phyloP scores from a whole-genome alignment of 92 coral and sea anemone species.

The Palythoa caribaeorum region DNA sequence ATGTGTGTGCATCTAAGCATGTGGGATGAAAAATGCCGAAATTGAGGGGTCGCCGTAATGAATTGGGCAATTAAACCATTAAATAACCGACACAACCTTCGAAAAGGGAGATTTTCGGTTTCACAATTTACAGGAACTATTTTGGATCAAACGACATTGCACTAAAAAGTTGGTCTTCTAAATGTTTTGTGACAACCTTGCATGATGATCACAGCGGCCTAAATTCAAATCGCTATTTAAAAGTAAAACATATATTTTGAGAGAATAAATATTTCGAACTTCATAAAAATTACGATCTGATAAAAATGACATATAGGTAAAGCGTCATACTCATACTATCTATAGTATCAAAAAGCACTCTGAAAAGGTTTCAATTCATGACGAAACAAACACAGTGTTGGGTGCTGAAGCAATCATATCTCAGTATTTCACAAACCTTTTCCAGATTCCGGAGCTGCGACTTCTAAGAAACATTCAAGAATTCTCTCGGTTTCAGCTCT shows the following conservation, averaged over 20 bases:
- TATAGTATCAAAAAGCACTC: not conserved
- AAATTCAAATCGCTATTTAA: not conserved
- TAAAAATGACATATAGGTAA: not conserved
- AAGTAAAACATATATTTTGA: not conserved
- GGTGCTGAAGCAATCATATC: conserved; percentile 13
- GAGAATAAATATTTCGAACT: not conserved
- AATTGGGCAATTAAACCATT: not conserved
- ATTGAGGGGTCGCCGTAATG: too few relatives aligned
- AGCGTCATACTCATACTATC: not conserved
- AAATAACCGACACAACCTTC: not conserved
- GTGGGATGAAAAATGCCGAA: not conserved
- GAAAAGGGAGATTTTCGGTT: not conserved
- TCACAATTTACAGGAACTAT: not conserved
- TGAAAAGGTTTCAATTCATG: not conserved
- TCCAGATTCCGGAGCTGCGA: conserved; percentile 75
- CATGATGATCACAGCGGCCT: not conserved
- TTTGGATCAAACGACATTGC: not conserved
- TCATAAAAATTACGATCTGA: not conserved
- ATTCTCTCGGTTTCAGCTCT: conserved; percentile 90
- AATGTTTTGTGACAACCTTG: not conserved
- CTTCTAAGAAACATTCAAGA: conserved; percentile 94
- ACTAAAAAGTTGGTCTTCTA: not conserved
- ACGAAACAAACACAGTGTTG: not conserved
- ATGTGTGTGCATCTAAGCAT: too few relatives aligned
- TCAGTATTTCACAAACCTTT: conserved; percentile 38